Base-by-base conservation (phyloP, 2,888 invertebrate genomes). In the Melanophora roralis region DNA sequence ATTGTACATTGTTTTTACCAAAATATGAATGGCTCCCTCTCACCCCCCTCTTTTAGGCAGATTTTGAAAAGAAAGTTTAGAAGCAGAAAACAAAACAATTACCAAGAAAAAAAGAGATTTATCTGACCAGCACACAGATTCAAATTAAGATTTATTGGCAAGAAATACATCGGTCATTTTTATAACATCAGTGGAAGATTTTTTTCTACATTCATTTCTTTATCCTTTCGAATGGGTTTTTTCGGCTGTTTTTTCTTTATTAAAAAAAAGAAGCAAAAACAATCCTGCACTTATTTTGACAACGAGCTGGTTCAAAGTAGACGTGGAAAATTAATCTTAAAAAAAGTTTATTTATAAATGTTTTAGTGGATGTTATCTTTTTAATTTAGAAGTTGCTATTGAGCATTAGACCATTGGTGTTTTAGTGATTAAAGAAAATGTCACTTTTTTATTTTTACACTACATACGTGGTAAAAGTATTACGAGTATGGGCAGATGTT, bases 101-200 rank as follows among this genome's bases (percentile, higher is more conserved):
- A 68, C 80, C 38, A 68, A n/a, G n/a, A n/a, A n/a, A n/a, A 67
- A 38, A 38, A 32, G 67, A 68, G 80, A 80, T 80, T 80, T 80
- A 80, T 80, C 76, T 80, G 51, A 8, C 51, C 62, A 69, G 40
- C 74, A 40, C 51, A 67, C 43, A 53, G 55, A 55, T 71, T 80
- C 71, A 75, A 80, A 76, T 80, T 75, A 76, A 80, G 76, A 80
- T 80, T 80, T 80, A 80, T 80, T 64, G 62, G 43, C 40, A 38
- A 49, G 49, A 49, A 59, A 43, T 64, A 62, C 45, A 76, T 68
- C 72, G 80, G 72, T 57, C 75, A 80, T 76, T 80, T 79, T 71
- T 75, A 75, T 75, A 71, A 71, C 60, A 75, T 75, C 79, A 67
- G 65, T 65, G 12, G 62, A 59, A 49, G 67, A 67, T 2, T 51